These are phyloP conservation scores for Melanchra persicariae DNA, from an alignment of 2,888 invertebrate species.

Conservation along the genomic window DNA sequence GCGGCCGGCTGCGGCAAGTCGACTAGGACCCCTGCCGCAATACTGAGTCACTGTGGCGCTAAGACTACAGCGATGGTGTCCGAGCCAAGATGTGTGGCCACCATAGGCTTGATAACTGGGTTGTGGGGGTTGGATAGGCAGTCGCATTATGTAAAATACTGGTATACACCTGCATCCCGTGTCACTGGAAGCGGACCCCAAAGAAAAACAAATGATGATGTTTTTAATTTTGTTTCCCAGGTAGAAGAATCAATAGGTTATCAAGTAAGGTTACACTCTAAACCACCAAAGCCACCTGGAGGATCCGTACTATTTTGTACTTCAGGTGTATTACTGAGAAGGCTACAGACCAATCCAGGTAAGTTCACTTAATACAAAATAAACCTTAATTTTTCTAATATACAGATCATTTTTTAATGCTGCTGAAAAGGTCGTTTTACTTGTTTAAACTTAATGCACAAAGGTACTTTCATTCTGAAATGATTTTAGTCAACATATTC, in stretches of 20 bases:
- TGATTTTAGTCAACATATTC: fast-evolving
- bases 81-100: no score
- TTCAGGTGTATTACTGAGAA: conserved; percentile 91
- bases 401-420: background rate
- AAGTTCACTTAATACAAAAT: no score
- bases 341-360: conserved; percentile 86
- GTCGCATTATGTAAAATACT: no score
- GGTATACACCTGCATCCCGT: background rate
- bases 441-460: no score
- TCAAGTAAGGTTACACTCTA: conserved; percentile 91
- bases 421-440: background rate
- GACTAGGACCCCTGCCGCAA: no score
- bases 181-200: background rate
- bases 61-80: no score
- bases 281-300: conserved; percentile 86
- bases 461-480: background rate
- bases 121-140: no score
- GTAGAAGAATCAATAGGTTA: conserved; percentile 93
- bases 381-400: background rate
- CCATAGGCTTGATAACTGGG: no score
- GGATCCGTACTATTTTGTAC: conserved; percentile 93
- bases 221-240: conserved; percentile 66
- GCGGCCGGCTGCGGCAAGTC: no score
- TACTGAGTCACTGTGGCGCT: no score
- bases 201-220: background rate